A percentile compares a stretch with the other conserved stretches of the same genome.
Evolutionary conservation across 2,888 invertebrate species (phyloP).

Genomic region (Diarsia mendica): DNA sequence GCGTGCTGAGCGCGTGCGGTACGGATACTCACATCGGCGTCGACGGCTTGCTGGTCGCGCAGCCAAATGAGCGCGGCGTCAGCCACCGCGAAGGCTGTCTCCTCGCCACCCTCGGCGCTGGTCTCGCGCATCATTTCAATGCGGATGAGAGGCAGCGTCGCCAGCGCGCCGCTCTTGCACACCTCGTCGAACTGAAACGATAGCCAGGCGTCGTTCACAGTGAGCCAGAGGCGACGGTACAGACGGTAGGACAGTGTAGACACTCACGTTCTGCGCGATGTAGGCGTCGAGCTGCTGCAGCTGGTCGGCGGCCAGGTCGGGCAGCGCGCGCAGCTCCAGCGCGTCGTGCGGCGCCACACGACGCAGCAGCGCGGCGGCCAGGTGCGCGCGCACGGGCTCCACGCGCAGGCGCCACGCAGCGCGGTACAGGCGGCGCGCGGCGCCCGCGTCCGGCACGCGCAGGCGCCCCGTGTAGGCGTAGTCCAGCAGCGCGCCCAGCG

Average conservation of each 20-base stretch:
- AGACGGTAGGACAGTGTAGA: no score
- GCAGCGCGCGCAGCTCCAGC: constrained; percentile 91
- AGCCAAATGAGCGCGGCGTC: constrained; percentile 92
- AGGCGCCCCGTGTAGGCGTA: constrained; percentile 86
- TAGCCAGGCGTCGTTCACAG: background rate
- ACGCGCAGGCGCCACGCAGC: constrained; percentile 93
- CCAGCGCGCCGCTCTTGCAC: constrained; percentile 91
- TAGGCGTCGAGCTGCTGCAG: constrained; percentile 91
- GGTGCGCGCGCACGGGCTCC: constrained; percentile 89
- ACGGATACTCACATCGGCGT: constrained; percentile 57
- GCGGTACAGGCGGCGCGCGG: constrained; percentile 69
- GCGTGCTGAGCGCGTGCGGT: background rate
- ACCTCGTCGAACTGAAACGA: constrained; percentile 91
- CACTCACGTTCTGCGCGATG: constrained; percentile 92
- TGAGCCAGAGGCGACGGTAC: background rate
- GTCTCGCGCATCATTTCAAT: constrained; percentile 94
- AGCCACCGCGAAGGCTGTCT: constrained; percentile 90
- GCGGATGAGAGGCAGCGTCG: constrained; percentile 92
- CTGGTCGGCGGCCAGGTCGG: constrained; percentile 91
- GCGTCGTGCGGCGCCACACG: constrained; percentile 90
- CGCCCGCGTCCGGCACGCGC: constrained; percentile 80
- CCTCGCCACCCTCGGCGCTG: constrained; percentile 91
- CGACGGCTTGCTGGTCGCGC: constrained; percentile 72
- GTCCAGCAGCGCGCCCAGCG: constrained; percentile 90
- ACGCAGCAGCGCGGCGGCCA: constrained; percentile 91